Evolutionary conservation across 2,888 invertebrate genomes (phyloP).

Genomic region (Metopia argyrocephala): DNA sequence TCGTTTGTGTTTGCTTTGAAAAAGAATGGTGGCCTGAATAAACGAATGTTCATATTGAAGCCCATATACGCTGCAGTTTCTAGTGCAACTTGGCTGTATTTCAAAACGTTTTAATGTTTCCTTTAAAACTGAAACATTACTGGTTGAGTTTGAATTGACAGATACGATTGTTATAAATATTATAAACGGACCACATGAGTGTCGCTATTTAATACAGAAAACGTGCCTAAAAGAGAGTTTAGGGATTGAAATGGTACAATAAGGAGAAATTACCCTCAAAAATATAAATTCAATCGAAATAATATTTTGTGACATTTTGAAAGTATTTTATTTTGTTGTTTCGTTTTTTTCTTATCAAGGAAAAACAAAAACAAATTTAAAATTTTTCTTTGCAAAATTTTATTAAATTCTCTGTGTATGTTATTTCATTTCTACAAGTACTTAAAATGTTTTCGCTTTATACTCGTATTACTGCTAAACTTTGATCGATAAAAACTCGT

Average conservation of each 20-base stretch:
- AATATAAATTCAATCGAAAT: slow-evolving; percentile 62
- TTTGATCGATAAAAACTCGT: slow-evolving; percentile 41
- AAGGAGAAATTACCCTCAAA: slow-evolving; percentile 44
- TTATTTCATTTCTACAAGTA: not conserved
- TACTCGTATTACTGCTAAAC: slow-evolving; percentile 33
- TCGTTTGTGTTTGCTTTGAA: slow-evolving; percentile 59
- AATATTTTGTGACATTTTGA: slow-evolving; percentile 57
- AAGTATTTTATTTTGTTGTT: no score
- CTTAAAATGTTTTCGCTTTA: slow-evolving; percentile 6
- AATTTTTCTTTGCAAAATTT: no score
- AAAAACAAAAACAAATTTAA: no score
- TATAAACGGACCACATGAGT: not conserved
- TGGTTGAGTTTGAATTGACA: no score
- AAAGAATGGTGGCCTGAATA: slow-evolving; percentile 59
- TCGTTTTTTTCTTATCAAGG: no score
- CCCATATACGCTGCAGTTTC: no score
- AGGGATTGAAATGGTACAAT: slow-evolving; percentile 12
- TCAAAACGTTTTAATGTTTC: no score
- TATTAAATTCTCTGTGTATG: no score
- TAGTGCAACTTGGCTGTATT: no score
- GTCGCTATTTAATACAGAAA: slow-evolving; percentile 57
- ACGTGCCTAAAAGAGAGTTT: slow-evolving; percentile 60
- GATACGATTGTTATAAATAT: slow-evolving; percentile 11
- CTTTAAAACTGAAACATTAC: no score
- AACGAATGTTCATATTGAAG: not conserved